These are phyloP conservation scores for Dipodomys ordii DNA, from an alignment of 2,113 vertebrate species.

Conservation along the genomic window DNA sequence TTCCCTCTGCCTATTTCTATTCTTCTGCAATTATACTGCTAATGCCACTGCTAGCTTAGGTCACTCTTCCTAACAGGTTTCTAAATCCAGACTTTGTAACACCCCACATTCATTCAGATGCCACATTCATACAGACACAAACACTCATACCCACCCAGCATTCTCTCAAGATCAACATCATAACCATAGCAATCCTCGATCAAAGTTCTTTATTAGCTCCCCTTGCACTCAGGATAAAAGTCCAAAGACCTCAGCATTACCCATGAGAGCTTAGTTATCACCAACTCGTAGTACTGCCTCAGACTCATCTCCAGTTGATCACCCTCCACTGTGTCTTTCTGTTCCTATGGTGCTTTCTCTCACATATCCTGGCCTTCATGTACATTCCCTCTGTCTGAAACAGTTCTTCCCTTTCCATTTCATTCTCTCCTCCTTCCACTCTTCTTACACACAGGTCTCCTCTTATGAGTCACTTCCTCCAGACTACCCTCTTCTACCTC, in stretches of 20 bases:
- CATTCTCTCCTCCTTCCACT: not conserved
- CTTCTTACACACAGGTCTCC: not conserved
- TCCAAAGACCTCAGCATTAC: constrained; percentile 43
- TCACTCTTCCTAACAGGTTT: not conserved
- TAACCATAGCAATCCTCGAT: not conserved
- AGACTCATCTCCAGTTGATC: not conserved
- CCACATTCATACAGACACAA: not conserved
- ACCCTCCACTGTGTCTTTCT: constrained; percentile 1
- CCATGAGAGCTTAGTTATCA: not conserved
- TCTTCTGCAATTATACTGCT: not conserved
- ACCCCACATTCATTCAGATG: not conserved
- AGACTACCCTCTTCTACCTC: not conserved
- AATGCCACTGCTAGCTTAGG: not conserved
- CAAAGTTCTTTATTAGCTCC: constrained; percentile 36
- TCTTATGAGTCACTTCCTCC: not conserved
- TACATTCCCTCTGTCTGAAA: not conserved
- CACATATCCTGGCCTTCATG: not conserved
- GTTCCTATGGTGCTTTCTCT: not conserved
- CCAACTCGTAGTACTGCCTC: not conserved
- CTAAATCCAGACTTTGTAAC: constrained; percentile 11
- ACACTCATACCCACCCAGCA: constrained; percentile 37
- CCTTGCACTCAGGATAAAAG: constrained; percentile 29
- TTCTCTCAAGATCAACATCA: constrained; percentile 35
- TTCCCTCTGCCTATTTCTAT: not conserved
- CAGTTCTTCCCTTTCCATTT: not conserved